Evolutionary conservation across 1,140 invertebrate species (phyloP).

Genomic region (Venturia canescens): DNA sequence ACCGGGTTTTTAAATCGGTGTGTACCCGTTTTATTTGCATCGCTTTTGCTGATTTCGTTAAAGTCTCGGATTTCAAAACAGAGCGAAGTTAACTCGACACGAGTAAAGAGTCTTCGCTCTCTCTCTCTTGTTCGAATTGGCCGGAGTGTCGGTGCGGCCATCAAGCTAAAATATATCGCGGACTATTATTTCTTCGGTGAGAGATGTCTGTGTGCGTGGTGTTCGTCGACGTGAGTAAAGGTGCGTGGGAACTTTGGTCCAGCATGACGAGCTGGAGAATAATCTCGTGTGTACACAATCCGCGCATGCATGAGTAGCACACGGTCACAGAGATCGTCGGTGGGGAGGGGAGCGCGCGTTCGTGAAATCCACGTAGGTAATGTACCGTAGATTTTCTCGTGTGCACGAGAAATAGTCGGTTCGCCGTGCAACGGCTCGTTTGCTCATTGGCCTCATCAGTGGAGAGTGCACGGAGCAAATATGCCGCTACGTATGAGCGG

Average conservation of each 20-base stretch:
- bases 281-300: slow-evolving; percentile 21
- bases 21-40: no score
- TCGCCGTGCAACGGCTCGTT: slow-evolving; percentile 37
- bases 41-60: no score
- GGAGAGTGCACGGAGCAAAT: slow-evolving; percentile 23
- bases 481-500: neutral
- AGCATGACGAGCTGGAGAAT: slow-evolving; percentile 23
- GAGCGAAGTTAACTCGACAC: no score
- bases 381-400: slow-evolving; percentile 30
- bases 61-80: no score
- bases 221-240: slow-evolving; percentile 61
- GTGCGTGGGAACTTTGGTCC: slow-evolving; percentile 70
- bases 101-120: neutral
- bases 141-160: no score
- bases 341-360: no score
- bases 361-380: neutral
- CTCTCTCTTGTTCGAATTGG: neutral
- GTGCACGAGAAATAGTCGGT: slow-evolving; percentile 20
- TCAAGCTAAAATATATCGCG: no score
- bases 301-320: neutral
- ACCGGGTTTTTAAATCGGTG: no score
- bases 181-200: no score
- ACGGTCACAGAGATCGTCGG: no score
- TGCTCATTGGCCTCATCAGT: slow-evolving; percentile 38
- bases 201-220: neutral